A percentile compares a stretch with the other conserved stretches of the same genome.
Conservation (phyloP, 1,140 invertebrate genomes). For the Hermatobates lingyangjiaoensis region DNA sequence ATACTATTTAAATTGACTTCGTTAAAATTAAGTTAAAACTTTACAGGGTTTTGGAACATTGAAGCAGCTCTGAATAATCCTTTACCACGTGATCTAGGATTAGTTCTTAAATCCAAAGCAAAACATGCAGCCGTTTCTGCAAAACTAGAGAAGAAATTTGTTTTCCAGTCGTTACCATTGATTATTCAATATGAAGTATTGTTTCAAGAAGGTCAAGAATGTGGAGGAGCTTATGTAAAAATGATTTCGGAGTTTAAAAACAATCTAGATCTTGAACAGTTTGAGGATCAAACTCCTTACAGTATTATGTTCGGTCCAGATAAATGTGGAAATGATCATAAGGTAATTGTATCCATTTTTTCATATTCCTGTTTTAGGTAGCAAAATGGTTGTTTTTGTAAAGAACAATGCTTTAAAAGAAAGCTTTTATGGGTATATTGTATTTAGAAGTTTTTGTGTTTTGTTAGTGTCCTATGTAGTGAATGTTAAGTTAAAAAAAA, state of each 20-base stretch:
- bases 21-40: too few relatives aligned
- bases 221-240: slow-evolving; percentile 95
- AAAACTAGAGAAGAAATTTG: slow-evolving; percentile 60
- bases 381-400: too few relatives aligned
- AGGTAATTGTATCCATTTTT: slow-evolving; percentile 42
- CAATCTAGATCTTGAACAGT: slow-evolving; percentile 54
- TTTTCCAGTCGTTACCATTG: slow-evolving; percentile 71
- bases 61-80: slow-evolving; percentile 56
- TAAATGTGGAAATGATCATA: slow-evolving; percentile 91
- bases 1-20: too few relatives aligned
- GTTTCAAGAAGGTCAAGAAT: slow-evolving; percentile 88
- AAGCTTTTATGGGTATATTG: too few relatives aligned
- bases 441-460: too few relatives aligned
- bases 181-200: slow-evolving; percentile 87
- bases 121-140: slow-evolving; percentile 88
- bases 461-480: too few relatives aligned
- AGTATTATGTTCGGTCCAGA: slow-evolving; percentile 99
- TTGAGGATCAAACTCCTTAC: slow-evolving; percentile 92
- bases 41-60: slow-evolving; percentile 54
- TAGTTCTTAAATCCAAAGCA: slow-evolving; percentile 86
- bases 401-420: too few relatives aligned
- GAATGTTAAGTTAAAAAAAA: too few relatives aligned
- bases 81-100: slow-evolving; percentile 63
- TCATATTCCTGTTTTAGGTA: too few relatives aligned
- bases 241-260: slow-evolving; percentile 50